phyloP scores from a whole-genome alignment of 2,797 vertebrate genomes.

The Danionella dracula region DNA sequence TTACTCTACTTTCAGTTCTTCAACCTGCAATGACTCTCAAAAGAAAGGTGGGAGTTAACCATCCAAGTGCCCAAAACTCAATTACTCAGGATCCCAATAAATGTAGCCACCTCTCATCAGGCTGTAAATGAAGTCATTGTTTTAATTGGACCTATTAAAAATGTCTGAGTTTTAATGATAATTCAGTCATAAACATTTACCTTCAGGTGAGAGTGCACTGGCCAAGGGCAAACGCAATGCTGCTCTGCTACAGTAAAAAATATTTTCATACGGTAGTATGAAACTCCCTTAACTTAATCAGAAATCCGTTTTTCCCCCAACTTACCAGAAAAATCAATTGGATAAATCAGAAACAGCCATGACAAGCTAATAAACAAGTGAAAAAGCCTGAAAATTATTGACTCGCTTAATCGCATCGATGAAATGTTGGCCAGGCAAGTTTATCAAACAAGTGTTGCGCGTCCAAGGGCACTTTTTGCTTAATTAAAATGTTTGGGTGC shows the following conservation, averaged over 20 bases:
- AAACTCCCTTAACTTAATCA: too few species aligned
- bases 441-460: too few species aligned
- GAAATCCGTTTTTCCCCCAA: too few species aligned
- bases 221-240: constrained; percentile 53
- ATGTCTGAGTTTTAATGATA: constrained; percentile 70
- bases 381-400: too few species aligned
- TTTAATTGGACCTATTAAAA: constrained; percentile 85
- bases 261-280: too few species aligned
- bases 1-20: not conserved
- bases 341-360: too few species aligned
- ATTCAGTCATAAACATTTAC: constrained; percentile 81
- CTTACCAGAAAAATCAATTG: too few species aligned
- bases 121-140: constrained; percentile 75
- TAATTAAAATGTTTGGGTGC: too few species aligned
- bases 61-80: constrained; percentile 49
- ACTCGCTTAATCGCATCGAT: too few species aligned
- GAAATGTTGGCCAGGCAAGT: too few species aligned
- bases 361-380: too few species aligned
- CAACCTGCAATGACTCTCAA: not conserved
- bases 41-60: constrained; percentile 50
- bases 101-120: constrained; percentile 62
- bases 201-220: constrained; percentile 67
- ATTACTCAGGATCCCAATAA: constrained; percentile 64
- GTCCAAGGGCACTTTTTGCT: too few species aligned
- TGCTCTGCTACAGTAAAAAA: not conserved